phyloP scores from a whole-genome alignment of 2,797 vertebrate genomes.

The Sebastes oblongus region DNA sequence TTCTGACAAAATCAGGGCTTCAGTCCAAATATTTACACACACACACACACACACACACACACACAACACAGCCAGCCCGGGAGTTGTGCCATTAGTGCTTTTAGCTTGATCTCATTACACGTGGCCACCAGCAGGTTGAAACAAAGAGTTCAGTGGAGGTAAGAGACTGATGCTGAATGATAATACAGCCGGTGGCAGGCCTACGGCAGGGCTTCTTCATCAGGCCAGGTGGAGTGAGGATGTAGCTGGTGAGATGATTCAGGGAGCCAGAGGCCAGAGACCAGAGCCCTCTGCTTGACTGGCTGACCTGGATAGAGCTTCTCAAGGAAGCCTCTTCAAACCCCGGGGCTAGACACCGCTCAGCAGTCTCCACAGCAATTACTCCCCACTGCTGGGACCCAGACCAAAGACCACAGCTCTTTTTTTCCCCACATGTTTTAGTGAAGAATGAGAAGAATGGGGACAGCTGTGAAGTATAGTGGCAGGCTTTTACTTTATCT shows the following conservation, averaged over 20 bases:
- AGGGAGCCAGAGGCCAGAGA: constrained; percentile 40
- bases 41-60: no score
- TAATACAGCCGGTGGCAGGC: constrained; percentile 34
- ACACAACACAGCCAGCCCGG: background rate
- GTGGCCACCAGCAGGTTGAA: constrained; percentile 31
- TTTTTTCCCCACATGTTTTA: background rate
- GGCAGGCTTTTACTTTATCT: constrained; percentile 1
- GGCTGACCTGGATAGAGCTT: constrained; percentile 24
- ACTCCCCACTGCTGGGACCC: constrained; percentile 13
- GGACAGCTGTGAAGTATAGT: background rate
- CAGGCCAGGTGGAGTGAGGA: constrained; percentile 21
- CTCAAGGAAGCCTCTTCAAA: constrained; percentile 24
- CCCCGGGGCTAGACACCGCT: constrained; percentile 17
- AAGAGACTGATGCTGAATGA: constrained; percentile 36
- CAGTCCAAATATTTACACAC: background rate
- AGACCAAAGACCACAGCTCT: background rate
- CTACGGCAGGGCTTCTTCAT: constrained; percentile 25
- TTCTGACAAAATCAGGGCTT: constrained; percentile 27
- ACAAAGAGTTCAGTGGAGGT: constrained; percentile 37
- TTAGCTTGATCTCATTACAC: constrained; percentile 54
- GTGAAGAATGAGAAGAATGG: no score
- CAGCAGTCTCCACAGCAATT: constrained; percentile 30
- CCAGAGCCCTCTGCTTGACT: constrained; percentile 25
- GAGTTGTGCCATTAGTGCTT: constrained; percentile 29
- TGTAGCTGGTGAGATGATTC: constrained; percentile 26